Conservation (phyloP, 2,888 invertebrate genomes). For the Plagiodera versicolora region DNA sequence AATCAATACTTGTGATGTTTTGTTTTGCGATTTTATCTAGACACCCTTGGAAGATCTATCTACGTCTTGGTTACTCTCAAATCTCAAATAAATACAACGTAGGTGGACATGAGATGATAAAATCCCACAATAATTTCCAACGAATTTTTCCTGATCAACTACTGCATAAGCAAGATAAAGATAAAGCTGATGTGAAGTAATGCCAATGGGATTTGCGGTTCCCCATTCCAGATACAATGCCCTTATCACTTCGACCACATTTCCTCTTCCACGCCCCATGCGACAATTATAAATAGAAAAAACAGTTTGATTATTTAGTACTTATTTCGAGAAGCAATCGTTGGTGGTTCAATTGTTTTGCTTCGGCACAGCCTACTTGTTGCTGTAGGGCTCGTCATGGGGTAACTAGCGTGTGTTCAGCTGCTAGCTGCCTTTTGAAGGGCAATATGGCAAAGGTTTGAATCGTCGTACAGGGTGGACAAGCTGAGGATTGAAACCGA, state of each 20-base stretch:
- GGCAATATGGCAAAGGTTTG: constrained; percentile 53
- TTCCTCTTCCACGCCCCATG: constrained; percentile 33
- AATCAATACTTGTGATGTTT: too few species aligned
- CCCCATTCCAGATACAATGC: constrained; percentile 24
- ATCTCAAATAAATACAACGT: neutral
- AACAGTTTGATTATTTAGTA: constrained; percentile 13
- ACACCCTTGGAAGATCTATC: too few species aligned
- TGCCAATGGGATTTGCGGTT: constrained; percentile 17
- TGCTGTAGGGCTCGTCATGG: constrained; percentile 57
- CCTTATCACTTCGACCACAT: constrained; percentile 32
- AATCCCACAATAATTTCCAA: neutral
- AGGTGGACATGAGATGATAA: neutral
- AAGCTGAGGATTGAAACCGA: too few species aligned
- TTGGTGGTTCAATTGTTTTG: too few species aligned
- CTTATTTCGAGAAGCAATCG: neutral
- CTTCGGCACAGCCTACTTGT: constrained; percentile 32
- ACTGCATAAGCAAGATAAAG: constrained; percentile 9
- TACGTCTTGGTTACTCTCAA: too few species aligned
- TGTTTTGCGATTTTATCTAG: too few species aligned
- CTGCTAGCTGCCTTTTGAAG: constrained; percentile 60
- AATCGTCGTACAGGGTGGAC: too few species aligned
- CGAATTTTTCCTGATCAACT: neutral
- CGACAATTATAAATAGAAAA: constrained; percentile 29
- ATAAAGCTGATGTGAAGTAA: neutral
- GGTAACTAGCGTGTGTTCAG: constrained; percentile 54